phyloP scores from a whole-genome alignment of 2,113 vertebrate species.

The Prionailurus bengalensis region DNA sequence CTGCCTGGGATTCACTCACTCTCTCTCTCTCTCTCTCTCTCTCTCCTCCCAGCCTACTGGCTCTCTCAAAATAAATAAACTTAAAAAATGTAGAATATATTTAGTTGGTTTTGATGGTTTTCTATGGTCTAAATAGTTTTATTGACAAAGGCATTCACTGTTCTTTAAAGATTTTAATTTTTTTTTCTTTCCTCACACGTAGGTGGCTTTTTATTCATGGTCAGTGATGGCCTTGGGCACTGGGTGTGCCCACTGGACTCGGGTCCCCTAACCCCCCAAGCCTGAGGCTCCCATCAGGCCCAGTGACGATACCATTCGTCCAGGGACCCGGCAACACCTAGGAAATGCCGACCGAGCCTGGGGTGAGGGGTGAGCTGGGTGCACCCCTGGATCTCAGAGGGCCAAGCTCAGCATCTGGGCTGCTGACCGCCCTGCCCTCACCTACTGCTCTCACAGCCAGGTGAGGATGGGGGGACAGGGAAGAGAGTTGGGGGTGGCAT shows the following conservation, averaged over 20 bases:
- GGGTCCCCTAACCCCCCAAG: not conserved
- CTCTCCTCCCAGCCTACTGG: no score
- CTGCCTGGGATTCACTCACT: no score
- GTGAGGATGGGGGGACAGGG: not conserved
- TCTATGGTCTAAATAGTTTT: not conserved
- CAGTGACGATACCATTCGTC: accelerated
- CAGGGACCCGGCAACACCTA: not conserved
- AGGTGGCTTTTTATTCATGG: not conserved
- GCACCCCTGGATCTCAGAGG: not conserved
- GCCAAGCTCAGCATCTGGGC: not conserved
- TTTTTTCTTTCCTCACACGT: not conserved
- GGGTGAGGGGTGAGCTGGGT: not conserved
- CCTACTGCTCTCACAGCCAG: not conserved
- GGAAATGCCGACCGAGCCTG: not conserved
- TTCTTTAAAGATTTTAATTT: not conserved
- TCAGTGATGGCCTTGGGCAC: not conserved
- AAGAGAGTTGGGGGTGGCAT: no score
- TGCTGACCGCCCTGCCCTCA: not conserved
- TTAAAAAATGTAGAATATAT: not conserved
- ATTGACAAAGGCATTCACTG: not conserved
- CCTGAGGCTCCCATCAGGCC: not conserved
- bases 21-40: no score
- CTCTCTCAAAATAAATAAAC: no score
- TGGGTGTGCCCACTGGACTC: no score
- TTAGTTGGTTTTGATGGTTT: slow-evolving; percentile 14